These are phyloP conservation scores for Danio tinwini DNA, from an alignment of 2,797 vertebrate genomes.

Conservation along the genomic window DNA sequence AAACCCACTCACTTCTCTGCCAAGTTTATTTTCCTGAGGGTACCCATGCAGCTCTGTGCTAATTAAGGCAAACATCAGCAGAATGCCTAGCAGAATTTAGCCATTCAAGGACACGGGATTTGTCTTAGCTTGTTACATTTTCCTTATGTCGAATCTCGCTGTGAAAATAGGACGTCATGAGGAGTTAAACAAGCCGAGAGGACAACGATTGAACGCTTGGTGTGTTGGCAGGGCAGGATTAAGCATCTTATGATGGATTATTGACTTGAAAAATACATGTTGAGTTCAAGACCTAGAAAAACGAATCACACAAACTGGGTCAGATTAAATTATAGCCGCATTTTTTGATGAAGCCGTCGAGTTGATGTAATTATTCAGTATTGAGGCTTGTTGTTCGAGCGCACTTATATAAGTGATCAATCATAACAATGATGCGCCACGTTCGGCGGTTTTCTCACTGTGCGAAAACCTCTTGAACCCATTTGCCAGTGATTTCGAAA, in stretches of 20 bases:
- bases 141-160: slow-evolving; percentile 14
- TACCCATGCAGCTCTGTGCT: slow-evolving; percentile 15
- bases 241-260: slow-evolving; percentile 22
- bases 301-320: slow-evolving; percentile 43
- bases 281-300: slow-evolving; percentile 43
- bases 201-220: background rate
- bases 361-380: slow-evolving; percentile 39
- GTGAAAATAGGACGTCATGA: background rate
- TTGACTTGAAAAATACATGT: slow-evolving; percentile 18
- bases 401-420: slow-evolving; percentile 47
- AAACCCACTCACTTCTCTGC: background rate
- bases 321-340: slow-evolving; percentile 39
- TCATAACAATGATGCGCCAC: slow-evolving; percentile 40
- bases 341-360: slow-evolving; percentile 40
- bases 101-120: slow-evolving; percentile 14
- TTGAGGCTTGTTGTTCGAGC: slow-evolving; percentile 39
- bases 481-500: slow-evolving; percentile 22
- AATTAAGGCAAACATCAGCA: slow-evolving; percentile 42
- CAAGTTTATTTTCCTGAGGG: slow-evolving; percentile 46
- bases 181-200: slow-evolving; percentile 4
- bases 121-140: background rate
- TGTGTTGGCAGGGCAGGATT: background rate
- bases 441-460: slow-evolving; percentile 24
- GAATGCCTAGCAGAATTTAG: slow-evolving; percentile 33
- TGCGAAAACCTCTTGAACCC: slow-evolving; percentile 40